These are phyloP conservation scores for Megaleporinus macrocephalus DNA, from an alignment of 2,113 vertebrate species.

Conservation along the genomic window DNA sequence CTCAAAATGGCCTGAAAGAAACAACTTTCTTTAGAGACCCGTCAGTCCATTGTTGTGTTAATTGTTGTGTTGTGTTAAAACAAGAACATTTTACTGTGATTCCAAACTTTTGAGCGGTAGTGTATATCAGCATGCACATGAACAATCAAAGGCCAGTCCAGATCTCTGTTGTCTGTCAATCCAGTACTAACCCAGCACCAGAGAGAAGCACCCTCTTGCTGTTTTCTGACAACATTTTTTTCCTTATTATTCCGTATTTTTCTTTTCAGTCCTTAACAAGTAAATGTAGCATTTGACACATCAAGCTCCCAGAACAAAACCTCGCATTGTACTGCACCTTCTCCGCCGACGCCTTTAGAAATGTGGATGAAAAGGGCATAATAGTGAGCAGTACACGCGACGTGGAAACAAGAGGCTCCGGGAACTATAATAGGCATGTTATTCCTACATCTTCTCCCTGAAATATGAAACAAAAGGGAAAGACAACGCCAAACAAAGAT, in stretches of 20 bases:
- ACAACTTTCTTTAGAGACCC: too few species aligned
- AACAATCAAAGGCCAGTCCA: background rate
- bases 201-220: background rate
- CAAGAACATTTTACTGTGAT: too few species aligned
- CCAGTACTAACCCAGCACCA: background rate
- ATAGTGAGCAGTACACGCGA: background rate
- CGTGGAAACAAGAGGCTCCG: background rate
- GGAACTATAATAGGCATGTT: slow-evolving; percentile 9
- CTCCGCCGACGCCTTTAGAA: background rate
- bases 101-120: too few species aligned
- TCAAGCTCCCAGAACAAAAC: background rate
- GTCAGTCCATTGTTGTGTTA: too few species aligned
- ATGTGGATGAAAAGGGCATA: background rate
- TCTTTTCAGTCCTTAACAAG: background rate
- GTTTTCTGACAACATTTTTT: background rate
- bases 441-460: background rate
- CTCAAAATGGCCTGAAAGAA: too few species aligned
- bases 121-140: background rate
- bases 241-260: background rate
- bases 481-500: background rate
- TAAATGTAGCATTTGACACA: background rate
- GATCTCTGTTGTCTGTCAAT: background rate
- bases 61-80: too few species aligned
- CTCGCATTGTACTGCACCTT: background rate
- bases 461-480: background rate